Conservation (phyloP, 2,113 vertebrate species). For the Tragelaphus imberbis region DNA sequence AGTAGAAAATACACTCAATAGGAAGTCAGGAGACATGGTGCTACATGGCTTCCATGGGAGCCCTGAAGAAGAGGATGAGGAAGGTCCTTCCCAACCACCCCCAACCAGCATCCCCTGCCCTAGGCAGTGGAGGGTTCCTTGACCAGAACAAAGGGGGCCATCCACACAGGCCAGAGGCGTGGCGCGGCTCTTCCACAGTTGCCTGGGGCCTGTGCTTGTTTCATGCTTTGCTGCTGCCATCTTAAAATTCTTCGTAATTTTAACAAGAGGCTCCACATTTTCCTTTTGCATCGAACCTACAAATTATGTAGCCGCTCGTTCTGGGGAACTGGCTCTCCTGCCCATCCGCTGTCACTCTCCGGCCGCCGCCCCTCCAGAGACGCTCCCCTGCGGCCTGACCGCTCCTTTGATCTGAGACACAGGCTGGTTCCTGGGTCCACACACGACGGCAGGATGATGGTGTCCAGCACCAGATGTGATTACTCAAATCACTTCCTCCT, state of each 20-base stretch:
- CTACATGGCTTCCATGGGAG: not conserved
- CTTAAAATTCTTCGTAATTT: not conserved
- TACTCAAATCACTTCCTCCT: slow-evolving; percentile 74
- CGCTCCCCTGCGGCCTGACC: not conserved
- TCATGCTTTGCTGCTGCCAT: not conserved
- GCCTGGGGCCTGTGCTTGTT: accelerated
- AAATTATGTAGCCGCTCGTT: not conserved
- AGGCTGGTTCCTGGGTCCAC: slow-evolving; percentile 60
- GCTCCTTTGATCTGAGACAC: slow-evolving; percentile 67
- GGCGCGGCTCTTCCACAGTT: not conserved
- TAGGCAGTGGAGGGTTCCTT: too few relatives aligned
- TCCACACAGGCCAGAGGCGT: accelerated
- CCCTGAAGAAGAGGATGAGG: not conserved
- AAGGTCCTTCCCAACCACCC: not conserved
- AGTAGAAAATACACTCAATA: not conserved
- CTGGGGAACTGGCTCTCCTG: not conserved
- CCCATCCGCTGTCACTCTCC: not conserved
- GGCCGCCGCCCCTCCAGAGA: not conserved
- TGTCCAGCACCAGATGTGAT: slow-evolving; percentile 69
- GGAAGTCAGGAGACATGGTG: not conserved
- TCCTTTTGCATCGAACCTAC: not conserved
- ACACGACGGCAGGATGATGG: slow-evolving; percentile 56
- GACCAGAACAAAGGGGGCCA: not conserved
- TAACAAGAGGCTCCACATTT: not conserved
- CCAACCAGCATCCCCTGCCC: not conserved